phyloP scores from a whole-genome alignment of 2,113 vertebrate genomes.

The Microtus montanus region DNA sequence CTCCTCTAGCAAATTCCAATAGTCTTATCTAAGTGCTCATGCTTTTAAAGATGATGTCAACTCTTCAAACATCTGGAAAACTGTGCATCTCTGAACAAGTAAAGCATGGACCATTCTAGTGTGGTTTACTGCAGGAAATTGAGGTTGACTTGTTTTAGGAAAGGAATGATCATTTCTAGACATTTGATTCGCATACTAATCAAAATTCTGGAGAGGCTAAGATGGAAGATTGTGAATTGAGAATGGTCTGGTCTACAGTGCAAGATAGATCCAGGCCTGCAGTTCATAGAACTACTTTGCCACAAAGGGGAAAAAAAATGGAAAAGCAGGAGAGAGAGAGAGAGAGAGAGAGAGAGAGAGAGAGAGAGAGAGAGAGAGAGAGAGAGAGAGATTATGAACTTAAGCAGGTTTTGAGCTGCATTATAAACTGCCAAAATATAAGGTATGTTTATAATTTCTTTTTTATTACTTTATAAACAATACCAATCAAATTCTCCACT shows the following conservation, averaged over 20 bases:
- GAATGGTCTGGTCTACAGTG: neutral
- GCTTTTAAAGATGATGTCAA: neutral
- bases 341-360: neutral
- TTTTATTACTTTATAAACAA: too few relatives aligned
- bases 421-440: neutral
- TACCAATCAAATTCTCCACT: too few relatives aligned
- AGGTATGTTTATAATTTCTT: neutral
- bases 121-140: neutral
- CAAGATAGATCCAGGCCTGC: neutral
- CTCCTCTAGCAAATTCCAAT: neutral
- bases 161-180: neutral
- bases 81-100: neutral
- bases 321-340: neutral
- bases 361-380: neutral
- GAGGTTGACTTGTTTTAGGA: neutral
- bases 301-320: neutral
- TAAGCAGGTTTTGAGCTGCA: constrained; percentile 10
- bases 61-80: neutral
- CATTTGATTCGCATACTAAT: neutral
- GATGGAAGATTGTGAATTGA: neutral
- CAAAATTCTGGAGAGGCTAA: neutral
- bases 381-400: neutral
- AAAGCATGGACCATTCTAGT: neutral
- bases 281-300: neutral
- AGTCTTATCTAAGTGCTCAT: neutral